phyloP scores from a whole-genome alignment of 2,888 invertebrate species.

The Rotaria magnacalcarata region DNA sequence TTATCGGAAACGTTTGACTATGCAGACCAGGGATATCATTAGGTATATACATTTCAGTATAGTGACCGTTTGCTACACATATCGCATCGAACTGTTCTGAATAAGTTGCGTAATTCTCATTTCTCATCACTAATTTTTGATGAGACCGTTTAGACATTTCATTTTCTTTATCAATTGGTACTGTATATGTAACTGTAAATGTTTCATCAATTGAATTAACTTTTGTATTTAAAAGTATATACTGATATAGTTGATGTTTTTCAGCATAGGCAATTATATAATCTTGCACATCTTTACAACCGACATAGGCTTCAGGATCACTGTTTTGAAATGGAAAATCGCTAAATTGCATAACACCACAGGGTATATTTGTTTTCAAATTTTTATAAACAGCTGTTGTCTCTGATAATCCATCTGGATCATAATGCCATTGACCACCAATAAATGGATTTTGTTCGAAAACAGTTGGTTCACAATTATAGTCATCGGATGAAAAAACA shows the following conservation, averaged over 20 bases:
- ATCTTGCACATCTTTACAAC: neutral
- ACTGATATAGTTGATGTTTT: neutral
- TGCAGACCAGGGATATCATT: neutral
- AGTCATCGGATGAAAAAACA: neutral
- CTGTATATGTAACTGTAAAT: constrained; percentile 9
- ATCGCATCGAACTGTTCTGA: constrained; percentile 18
- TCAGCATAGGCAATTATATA: constrained; percentile 37
- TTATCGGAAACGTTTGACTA: neutral
- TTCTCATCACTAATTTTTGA: neutral
- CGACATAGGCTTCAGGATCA: neutral
- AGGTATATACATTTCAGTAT: neutral
- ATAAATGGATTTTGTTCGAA: constrained; percentile 38
- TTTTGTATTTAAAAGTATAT: constrained; percentile 36
- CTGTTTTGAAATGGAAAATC: constrained; percentile 41
- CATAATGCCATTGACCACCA: constrained; percentile 42
- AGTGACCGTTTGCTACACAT: constrained; percentile 16
- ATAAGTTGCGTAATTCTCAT: neutral
- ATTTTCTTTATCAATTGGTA: neutral
- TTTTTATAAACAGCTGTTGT: constrained; percentile 39
- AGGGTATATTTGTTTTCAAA: constrained; percentile 39
- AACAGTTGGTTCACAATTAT: constrained; percentile 40
- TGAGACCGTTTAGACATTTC: neutral
- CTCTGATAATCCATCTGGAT: neutral
- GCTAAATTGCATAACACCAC: constrained; percentile 41
- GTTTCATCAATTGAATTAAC: constrained; percentile 1